Evolutionary conservation across 2,113 vertebrate species (phyloP), one percentile per base, ranked within the genome.

Genomic region (Pseudorhombus dupliciocellatus): DNA sequence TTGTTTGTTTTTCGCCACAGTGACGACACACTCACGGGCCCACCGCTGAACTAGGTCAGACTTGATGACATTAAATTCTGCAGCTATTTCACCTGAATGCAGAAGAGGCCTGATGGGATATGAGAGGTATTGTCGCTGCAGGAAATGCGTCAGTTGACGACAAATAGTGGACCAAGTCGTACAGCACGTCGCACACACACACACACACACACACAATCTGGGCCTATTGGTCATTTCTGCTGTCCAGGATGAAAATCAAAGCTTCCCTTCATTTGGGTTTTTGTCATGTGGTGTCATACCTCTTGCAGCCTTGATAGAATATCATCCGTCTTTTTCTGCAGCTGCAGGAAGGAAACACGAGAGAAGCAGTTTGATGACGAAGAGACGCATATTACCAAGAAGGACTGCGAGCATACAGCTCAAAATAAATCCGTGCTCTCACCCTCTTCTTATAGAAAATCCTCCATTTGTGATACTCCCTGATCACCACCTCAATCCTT

Each of bases 381-480:
- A 57, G 16, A 14, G 8, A 9, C 1, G 20, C n/a, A n/a, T n/a
- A n/a, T n/a, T n/a, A n/a, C n/a, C n/a, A n/a, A n/a, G n/a, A n/a
- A 18, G 40, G 18, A 15, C 40, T 16, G 15, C 11, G 11, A 37
- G 34, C 34, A 37, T 37, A 37, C 34, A 37, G 11, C 34, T 37
- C 34, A 50, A n/a, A n/a, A 50, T 14, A 46, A 46, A 21, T 9
- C 7, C 7, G n/a, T 24, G 22, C 8, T 58, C 95, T 94, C 75
- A 99, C 98, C 91, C 96, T 90, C 83, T 98, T 98, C 92, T 99
- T 99, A 81, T 97, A 95, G 90, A 98, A 99, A 87, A 97, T 99
- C 89, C 98, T 95, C 98, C 98, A 99, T 85, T 98, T 99, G 93
- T 99, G 97, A 84, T 99, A 99, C 73, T 99, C 98, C 68, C 95